These are phyloP conservation scores for Operophtera brumata DNA, from an alignment of 2,888 invertebrate species.

Conservation along the genomic window DNA sequence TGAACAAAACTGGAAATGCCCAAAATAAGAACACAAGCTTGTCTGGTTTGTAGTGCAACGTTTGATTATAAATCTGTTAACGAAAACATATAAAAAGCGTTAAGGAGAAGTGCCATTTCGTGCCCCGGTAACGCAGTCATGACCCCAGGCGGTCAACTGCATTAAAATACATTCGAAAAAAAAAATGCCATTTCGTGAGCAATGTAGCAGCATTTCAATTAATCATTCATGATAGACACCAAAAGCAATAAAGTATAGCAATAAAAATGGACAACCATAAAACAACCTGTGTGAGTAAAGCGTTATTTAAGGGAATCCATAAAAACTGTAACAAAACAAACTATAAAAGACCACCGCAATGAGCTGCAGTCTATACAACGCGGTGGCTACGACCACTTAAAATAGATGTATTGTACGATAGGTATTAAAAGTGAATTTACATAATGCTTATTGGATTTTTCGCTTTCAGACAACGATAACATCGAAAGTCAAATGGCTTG, in stretches of 20 bases:
- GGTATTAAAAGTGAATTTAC: slow-evolving; percentile 3
- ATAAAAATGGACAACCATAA: slow-evolving; percentile 55
- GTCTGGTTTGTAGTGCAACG: slow-evolving; percentile 8
- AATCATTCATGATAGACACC: slow-evolving; percentile 52
- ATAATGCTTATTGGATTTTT: slow-evolving; percentile 20
- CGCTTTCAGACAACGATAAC: slow-evolving; percentile 29
- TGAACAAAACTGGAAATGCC: slow-evolving; percentile 29
- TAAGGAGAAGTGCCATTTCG: slow-evolving; percentile 26
- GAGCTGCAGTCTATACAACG: slow-evolving; percentile 55
- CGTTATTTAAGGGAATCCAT: slow-evolving; percentile 66
- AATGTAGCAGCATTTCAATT: slow-evolving; percentile 34
- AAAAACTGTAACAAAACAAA: slow-evolving; percentile 67
- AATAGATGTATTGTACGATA: slow-evolving; percentile 42
- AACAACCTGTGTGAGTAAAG: slow-evolving; percentile 58
- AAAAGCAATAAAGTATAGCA: slow-evolving; percentile 47
- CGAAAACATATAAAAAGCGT: slow-evolving; percentile 32
- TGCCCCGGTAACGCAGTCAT: too few relatives aligned
- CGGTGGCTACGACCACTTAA: slow-evolving; percentile 62
- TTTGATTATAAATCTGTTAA: slow-evolving; percentile 33
- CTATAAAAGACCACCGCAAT: slow-evolving; percentile 72
- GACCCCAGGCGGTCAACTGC: too few relatives aligned
- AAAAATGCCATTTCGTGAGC: slow-evolving; percentile 27
- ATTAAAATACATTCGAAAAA: slow-evolving; percentile 19
- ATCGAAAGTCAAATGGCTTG: slow-evolving; percentile 37
- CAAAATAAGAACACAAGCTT: background rate